Evolutionary conservation across 1,140 invertebrate genomes (phyloP).

Genomic region (Drosophila nikananu): DNA sequence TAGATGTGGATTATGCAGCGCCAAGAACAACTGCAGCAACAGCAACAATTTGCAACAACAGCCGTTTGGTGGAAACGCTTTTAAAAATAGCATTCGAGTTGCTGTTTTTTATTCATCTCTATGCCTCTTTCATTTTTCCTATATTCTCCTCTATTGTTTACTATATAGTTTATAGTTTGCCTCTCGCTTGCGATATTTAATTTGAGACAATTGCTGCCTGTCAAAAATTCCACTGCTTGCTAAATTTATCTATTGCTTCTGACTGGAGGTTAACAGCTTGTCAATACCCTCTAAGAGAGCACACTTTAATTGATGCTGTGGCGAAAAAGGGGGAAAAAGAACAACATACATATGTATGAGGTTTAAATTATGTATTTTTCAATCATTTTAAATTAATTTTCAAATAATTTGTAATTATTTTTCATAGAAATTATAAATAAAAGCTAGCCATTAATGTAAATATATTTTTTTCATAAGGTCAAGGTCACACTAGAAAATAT

Average conservation of each 20-base stretch:
- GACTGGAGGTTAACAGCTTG: constrained; percentile 38
- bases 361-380: no score
- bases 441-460: no score
- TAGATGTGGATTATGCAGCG: constrained; percentile 31
- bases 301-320: neutral
- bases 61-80: constrained; percentile 24
- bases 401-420: no score
- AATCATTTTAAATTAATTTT: no score
- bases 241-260: constrained; percentile 26
- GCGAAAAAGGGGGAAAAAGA: neutral
- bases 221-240: constrained; percentile 9
- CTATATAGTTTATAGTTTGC: neutral
- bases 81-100: constrained; percentile 38
- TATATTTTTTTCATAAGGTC: no score
- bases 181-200: constrained; percentile 14
- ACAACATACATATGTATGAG: no score
- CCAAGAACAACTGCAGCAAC: constrained; percentile 36
- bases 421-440: no score
- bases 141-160: constrained; percentile 7
- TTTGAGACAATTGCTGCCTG: constrained; percentile 16
- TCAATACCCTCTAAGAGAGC: constrained; percentile 16
- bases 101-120: constrained; percentile 15
- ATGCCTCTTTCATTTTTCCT: neutral
- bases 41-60: constrained; percentile 21
- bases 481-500: neutral